phyloP scores from a whole-genome alignment of 2,113 vertebrate genomes.

The Lophochroa leadbeateri region DNA sequence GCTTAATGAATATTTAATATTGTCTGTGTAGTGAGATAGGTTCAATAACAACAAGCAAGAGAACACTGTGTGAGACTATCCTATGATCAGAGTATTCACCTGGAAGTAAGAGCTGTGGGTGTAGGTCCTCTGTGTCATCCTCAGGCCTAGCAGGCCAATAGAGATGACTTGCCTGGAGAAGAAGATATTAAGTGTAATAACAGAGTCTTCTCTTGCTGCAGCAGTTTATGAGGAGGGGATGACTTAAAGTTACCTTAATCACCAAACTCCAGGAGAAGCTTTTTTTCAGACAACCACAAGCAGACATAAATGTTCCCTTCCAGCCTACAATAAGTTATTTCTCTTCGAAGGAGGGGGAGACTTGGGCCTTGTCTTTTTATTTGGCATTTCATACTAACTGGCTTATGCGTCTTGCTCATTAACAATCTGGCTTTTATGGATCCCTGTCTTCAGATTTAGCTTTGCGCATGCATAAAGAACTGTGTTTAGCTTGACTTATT shows the following conservation, averaged over 20 bases:
- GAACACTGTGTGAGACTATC: neutral
- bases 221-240: neutral
- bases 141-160: neutral
- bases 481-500: neutral
- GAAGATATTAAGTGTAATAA: neutral
- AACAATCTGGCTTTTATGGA: neutral
- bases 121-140: neutral
- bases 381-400: neutral
- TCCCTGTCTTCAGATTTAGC: neutral
- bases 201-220: neutral
- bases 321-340: rapidly evolving
- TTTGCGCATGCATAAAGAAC: neutral
- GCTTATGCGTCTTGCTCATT: neutral
- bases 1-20: neutral
- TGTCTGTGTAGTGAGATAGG: neutral
- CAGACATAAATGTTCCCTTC: neutral
- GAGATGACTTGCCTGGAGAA: neutral
- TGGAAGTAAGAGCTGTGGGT: neutral
- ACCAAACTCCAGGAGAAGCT: neutral
- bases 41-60: neutral
- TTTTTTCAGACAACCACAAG: neutral
- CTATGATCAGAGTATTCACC: neutral
- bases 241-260: neutral
- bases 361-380: neutral
- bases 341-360: neutral